Evolutionary conservation across 2,113 vertebrate genomes (phyloP).

Genomic region (Trematocara macrostoma): DNA sequence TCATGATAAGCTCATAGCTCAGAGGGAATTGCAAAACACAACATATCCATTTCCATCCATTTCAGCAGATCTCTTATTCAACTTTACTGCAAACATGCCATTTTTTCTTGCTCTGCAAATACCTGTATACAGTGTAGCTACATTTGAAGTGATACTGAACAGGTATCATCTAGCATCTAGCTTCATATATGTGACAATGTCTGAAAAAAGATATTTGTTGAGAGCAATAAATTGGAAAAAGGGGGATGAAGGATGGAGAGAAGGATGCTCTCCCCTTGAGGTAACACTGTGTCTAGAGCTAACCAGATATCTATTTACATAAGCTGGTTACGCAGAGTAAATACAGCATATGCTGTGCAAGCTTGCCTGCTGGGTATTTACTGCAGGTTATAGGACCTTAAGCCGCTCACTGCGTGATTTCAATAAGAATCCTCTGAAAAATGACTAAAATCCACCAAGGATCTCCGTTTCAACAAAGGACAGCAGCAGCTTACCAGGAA

Average conservation of each 20-base stretch:
- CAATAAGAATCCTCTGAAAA: not conserved
- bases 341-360: slow-evolving; percentile 2
- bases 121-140: not conserved
- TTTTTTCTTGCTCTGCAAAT: not conserved
- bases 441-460: not conserved
- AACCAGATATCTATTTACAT: slow-evolving; percentile 47
- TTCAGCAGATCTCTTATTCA: not conserved
- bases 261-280: not conserved
- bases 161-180: not conserved
- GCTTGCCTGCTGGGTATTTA: slow-evolving; percentile 21
- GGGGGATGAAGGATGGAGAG: not conserved
- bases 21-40: not conserved
- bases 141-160: not conserved
- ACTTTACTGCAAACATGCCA: not conserved
- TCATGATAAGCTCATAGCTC: slow-evolving; percentile 6
- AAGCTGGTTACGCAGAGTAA: slow-evolving; percentile 9
- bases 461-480: not conserved
- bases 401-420: not conserved
- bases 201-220: not conserved
- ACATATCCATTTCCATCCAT: not conserved
- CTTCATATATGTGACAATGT: not conserved
- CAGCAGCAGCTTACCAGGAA: not conserved
- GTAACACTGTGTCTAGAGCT: slow-evolving; percentile 12
- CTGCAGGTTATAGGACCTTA: slow-evolving; percentile 5
- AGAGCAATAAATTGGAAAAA: not conserved